Conservation (phyloP, 2,797 vertebrate genomes). For the Limnodromus scolopaceus region DNA sequence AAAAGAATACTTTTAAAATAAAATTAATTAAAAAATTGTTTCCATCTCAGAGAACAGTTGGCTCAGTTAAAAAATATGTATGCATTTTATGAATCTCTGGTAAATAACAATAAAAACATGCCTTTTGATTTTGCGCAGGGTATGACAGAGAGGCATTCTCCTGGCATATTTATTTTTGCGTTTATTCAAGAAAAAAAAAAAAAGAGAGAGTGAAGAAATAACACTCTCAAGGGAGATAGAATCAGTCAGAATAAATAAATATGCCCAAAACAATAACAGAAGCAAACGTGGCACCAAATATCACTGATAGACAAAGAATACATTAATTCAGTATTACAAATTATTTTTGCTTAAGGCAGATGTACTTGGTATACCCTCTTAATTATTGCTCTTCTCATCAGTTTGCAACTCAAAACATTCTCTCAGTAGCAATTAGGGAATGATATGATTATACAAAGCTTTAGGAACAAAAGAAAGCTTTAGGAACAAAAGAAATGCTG, state of each 20-base stretch:
- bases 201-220: conserved; percentile 7
- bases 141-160: not conserved
- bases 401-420: conserved; percentile 48
- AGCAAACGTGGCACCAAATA: conserved; percentile 50
- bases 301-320: conserved; percentile 44
- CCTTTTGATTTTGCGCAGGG: not conserved
- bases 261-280: conserved; percentile 53
- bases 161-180: conserved; percentile 5
- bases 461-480: not conserved
- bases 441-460: conserved; percentile 1
- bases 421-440: conserved; percentile 52
- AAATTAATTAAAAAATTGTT: not conserved
- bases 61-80: not conserved
- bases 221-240: conserved; percentile 8
- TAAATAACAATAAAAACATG: not conserved
- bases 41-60: not conserved
- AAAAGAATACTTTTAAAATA: not conserved
- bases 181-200: not conserved
- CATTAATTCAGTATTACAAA: conserved; percentile 64
- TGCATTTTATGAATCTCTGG: not conserved
- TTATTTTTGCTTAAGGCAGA: conserved; percentile 65
- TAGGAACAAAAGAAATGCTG: not conserved
- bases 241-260: conserved; percentile 64
- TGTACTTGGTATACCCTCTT: conserved; percentile 58
- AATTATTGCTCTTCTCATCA: conserved; percentile 68